These are phyloP conservation scores for Pinna nobilis DNA, from an alignment of 1,140 invertebrate species.

Conservation along the genomic window DNA sequence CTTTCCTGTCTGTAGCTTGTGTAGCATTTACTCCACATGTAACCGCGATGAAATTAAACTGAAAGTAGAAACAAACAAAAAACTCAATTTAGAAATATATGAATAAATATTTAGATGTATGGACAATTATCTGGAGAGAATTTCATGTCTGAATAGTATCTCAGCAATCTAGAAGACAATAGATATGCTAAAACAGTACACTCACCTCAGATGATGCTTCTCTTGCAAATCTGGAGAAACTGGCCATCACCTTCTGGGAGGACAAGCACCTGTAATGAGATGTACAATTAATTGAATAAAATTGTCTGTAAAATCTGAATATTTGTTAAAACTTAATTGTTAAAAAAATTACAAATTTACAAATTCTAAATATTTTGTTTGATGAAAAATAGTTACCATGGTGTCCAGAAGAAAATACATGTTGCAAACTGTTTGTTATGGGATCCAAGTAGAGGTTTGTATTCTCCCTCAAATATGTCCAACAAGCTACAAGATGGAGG, in stretches of 20 bases:
- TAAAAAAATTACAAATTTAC: too few relatives aligned
- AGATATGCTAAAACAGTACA: too few relatives aligned
- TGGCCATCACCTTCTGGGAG: conserved; percentile 63
- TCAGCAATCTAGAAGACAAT: too few relatives aligned
- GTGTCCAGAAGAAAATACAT: conserved; percentile 72
- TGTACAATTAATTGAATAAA: too few relatives aligned
- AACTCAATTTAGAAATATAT: background rate
- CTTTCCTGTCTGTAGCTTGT: conserved; percentile 51
- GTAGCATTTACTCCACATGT: conserved; percentile 60
- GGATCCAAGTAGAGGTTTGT: conserved; percentile 62
- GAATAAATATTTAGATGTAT: background rate
- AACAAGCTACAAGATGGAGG: conserved; percentile 68
- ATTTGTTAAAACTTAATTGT: too few relatives aligned
- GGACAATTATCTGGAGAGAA: background rate
- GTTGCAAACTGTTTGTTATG: conserved; percentile 62
- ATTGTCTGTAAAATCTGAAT: too few relatives aligned
- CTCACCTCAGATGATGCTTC: conserved; percentile 59
- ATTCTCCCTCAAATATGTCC: conserved; percentile 71
- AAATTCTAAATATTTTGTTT: too few relatives aligned
- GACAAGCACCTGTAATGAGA: conserved; percentile 55
- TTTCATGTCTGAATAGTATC: background rate
- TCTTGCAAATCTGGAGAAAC: conserved; percentile 63
- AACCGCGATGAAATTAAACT: conserved; percentile 69
- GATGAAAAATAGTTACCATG: conserved; percentile 56
- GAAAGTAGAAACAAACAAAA: conserved; percentile 10